Evolutionary conservation across 1,140 invertebrate genomes (phyloP).

Genomic region (Micrasema minimum): DNA sequence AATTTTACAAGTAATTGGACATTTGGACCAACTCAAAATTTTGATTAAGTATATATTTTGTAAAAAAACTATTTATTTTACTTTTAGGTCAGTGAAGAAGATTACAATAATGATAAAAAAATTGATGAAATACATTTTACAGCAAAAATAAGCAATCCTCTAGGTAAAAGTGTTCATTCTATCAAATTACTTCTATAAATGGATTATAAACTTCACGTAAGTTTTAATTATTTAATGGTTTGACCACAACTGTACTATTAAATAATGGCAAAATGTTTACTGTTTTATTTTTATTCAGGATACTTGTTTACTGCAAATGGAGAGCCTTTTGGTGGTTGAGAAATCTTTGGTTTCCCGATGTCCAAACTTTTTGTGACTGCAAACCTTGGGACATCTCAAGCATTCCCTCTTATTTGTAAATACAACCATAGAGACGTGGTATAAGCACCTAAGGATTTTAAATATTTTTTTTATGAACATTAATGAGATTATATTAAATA

Average conservation of each 20-base stretch:
- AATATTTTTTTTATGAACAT: too few species aligned
- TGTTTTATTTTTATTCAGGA: conserved; percentile 58
- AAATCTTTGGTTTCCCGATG: conserved; percentile 64
- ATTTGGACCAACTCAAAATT: too few species aligned
- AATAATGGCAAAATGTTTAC: background rate
- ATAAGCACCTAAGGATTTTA: too few species aligned
- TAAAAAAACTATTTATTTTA: too few species aligned
- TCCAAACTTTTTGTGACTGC: conserved; percentile 67
- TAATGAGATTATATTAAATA: too few species aligned
- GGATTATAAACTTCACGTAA: conserved; percentile 73
- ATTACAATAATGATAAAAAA: conserved; percentile 70
- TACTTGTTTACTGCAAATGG: conserved; percentile 69
- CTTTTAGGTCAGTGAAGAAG: conserved; percentile 70
- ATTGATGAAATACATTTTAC: conserved; percentile 69
- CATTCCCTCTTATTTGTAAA: conserved; percentile 67
- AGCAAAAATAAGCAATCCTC: conserved; percentile 66
- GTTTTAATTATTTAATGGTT: conserved; percentile 41
- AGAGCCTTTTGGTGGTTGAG: conserved; percentile 68
- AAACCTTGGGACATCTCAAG: conserved; percentile 70
- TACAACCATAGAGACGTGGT: conserved; percentile 64
- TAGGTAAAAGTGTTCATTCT: conserved; percentile 64
- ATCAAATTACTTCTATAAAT: conserved; percentile 69
- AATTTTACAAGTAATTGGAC: too few species aligned
- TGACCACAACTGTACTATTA: background rate
- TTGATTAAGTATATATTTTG: too few species aligned